Percentiles rank a stretch among this genome's conserved stretches.
Evolutionary conservation across 2,797 vertebrate species (phyloP).

Genomic region (Dendrocincla tyrannina): DNA sequence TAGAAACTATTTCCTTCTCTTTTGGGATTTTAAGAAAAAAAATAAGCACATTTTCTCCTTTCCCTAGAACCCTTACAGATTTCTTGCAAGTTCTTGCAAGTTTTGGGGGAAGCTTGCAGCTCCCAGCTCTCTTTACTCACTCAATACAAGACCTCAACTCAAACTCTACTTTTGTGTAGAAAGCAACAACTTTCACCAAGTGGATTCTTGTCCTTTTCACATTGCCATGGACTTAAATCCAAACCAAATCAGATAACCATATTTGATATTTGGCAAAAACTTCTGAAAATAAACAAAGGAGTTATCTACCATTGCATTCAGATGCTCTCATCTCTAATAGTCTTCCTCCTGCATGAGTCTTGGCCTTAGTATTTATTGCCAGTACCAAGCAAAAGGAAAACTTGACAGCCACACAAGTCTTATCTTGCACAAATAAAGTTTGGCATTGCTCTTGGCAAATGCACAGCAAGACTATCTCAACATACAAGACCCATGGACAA

Average conservation of each 20-base stretch:
- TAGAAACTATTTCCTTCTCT: background rate
- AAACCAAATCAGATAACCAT: background rate
- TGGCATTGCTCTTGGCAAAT: rapidly evolving
- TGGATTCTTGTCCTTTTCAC: background rate
- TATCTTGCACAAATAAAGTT: background rate
- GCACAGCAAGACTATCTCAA: background rate
- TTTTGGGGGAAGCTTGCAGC: background rate
- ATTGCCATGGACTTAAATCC: background rate
- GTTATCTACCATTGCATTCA: background rate
- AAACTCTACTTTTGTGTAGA: too few relatives aligned
- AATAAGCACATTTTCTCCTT: background rate
- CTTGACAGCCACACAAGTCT: rapidly evolving
- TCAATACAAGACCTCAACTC: background rate
- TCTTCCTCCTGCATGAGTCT: background rate
- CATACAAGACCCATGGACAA: background rate
- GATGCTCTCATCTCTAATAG: background rate
- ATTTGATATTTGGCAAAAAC: background rate
- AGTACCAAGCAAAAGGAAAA: background rate
- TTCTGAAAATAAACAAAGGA: background rate
- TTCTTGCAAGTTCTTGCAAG: background rate
- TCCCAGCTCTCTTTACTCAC: background rate
- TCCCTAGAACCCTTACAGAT: background rate
- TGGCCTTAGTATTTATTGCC: rapidly evolving
- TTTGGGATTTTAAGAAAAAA: background rate
- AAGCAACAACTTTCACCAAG: background rate